Conservation (phyloP, 2,797 vertebrate species). For the Rhinogobio ventralis region DNA sequence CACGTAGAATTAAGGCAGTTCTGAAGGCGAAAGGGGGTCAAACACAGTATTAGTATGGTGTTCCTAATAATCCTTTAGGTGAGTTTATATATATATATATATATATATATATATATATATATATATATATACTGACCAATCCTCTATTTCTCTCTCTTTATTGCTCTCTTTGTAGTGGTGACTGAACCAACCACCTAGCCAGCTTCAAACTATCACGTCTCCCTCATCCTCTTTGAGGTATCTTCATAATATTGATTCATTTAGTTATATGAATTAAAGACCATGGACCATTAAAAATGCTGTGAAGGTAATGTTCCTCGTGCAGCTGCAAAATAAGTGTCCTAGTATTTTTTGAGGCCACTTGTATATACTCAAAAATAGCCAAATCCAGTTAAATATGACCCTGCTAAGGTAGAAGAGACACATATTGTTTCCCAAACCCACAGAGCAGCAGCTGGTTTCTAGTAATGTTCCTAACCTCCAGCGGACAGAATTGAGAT, state of each 20-base stretch:
- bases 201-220: background rate
- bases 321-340: background rate
- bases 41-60: too few relatives aligned
- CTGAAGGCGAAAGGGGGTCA: too few relatives aligned
- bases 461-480: conserved; percentile 40
- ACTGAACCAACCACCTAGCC: conserved; percentile 8
- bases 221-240: background rate
- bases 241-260: background rate
- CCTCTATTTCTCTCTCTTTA: background rate
- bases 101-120: too few relatives aligned
- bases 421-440: conserved; percentile 17
- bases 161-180: background rate
- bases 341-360: background rate
- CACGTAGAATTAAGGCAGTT: too few relatives aligned
- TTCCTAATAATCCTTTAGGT: too few relatives aligned
- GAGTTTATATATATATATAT: too few relatives aligned
- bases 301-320: background rate
- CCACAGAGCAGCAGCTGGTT: conserved; percentile 45
- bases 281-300: background rate
- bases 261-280: background rate
- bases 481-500: conserved; percentile 45
- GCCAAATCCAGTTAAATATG: conserved; percentile 1
- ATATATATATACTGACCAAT: conserved; percentile 43
- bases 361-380: conserved; percentile 3
- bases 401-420: conserved; percentile 5